Evolutionary conservation across 2,113 vertebrate genomes (phyloP).

Genomic region (Castor canadensis): DNA sequence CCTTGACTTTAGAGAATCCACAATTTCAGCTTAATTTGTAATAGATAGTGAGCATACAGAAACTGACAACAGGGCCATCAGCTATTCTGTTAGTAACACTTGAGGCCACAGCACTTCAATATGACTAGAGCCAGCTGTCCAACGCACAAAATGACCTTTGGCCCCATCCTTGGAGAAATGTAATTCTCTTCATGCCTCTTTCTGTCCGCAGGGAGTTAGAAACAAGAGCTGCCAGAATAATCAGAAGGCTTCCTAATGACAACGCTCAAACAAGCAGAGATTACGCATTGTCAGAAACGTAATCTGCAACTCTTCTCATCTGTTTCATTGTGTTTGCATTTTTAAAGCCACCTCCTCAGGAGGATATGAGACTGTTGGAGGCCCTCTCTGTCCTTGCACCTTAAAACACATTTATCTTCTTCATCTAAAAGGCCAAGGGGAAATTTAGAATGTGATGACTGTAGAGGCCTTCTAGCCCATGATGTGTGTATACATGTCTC

Average conservation of each 20-base stretch:
- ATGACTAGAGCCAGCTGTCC: conserved; percentile 86
- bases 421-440: background rate
- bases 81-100: conserved; percentile 80
- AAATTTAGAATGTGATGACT: background rate
- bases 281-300: conserved; percentile 73
- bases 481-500: background rate
- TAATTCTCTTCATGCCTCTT: conserved; percentile 85
- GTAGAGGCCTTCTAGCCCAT: background rate
- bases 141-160: conserved; percentile 82
- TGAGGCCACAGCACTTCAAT: conserved; percentile 76
- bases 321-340: conserved; percentile 39
- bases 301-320: conserved; percentile 56
- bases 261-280: conserved; percentile 71
- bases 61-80: conserved; percentile 82
- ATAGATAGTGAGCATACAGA: conserved; percentile 76
- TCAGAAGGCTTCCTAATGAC: conserved; percentile 84
- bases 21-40: conserved; percentile 82
- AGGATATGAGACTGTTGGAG: conserved; percentile 32
- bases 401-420: background rate
- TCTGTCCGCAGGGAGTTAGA: conserved; percentile 79
- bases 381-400: background rate
- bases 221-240: conserved; percentile 82
- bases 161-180: conserved; percentile 82
- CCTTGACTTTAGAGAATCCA: conserved; percentile 56
- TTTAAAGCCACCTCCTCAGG: conserved; percentile 46